phyloP scores from a whole-genome alignment of 1,140 invertebrate species.

The Drosophila nigrodunni region DNA sequence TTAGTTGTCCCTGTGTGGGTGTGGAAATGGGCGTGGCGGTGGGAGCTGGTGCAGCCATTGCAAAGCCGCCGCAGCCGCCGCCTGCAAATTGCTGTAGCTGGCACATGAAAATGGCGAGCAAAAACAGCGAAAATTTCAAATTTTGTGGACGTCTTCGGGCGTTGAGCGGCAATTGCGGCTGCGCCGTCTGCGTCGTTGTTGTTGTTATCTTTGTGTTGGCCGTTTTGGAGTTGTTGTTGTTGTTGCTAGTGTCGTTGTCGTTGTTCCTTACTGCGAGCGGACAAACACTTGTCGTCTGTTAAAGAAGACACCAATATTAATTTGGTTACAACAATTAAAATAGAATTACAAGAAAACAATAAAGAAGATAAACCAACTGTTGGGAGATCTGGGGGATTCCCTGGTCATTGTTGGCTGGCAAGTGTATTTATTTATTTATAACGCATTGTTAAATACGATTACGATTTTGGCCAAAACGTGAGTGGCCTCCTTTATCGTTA shows the following conservation, averaged over 20 bases:
- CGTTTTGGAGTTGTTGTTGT: conserved; percentile 55
- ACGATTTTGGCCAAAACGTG: conserved; percentile 55
- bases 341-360: not conserved
- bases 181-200: conserved; percentile 40
- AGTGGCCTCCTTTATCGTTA: conserved; percentile 48
- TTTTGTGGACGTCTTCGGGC: conserved; percentile 26
- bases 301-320: too few relatives aligned
- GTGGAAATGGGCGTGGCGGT: not conserved
- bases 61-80: conserved; percentile 17
- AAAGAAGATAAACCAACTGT: not conserved
- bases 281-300: conserved; percentile 63
- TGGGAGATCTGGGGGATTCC: conserved; percentile 45
- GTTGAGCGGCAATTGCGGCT: conserved; percentile 28
- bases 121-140: conserved; percentile 36
- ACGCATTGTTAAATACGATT: conserved; percentile 21
- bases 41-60: not conserved
- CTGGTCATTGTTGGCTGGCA: conserved; percentile 28
- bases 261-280: conserved; percentile 28
- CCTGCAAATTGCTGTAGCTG: conserved; percentile 49
- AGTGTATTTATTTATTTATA: conserved; percentile 39
- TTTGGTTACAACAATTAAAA: too few relatives aligned
- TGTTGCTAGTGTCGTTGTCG: conserved; percentile 33
- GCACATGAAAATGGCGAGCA: conserved; percentile 49
- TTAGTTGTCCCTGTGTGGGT: not conserved
- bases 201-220: conserved; percentile 45